Percentiles rank a stretch among this genome's conserved stretches.
These are phyloP conservation scores for Agrilus cyanescens DNA, from an alignment of 2,888 invertebrate species.

Conservation along the genomic window DNA sequence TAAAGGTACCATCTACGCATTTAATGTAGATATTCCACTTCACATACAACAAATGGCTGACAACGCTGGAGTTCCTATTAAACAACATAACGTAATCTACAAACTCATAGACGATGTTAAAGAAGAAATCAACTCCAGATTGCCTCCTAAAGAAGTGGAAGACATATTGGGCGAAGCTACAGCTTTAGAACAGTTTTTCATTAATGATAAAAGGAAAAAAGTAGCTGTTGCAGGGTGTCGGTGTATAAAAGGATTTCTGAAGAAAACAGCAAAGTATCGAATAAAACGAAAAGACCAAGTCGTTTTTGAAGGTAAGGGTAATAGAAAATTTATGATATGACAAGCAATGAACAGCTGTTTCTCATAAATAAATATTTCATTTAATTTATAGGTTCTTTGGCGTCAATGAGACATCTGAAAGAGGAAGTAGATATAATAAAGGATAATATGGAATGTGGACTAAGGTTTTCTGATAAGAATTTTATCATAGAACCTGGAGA, in stretches of 20 bases:
- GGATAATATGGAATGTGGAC: slow-evolving; percentile 79
- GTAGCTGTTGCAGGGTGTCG: slow-evolving; percentile 82
- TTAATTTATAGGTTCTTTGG: slow-evolving; percentile 46
- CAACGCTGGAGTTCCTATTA: slow-evolving; percentile 45
- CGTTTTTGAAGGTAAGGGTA: slow-evolving; percentile 54
- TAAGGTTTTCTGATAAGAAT: slow-evolving; percentile 55
- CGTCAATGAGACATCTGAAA: slow-evolving; percentile 82
- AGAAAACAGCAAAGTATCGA: slow-evolving; percentile 52
- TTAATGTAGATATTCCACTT: slow-evolving; percentile 59
- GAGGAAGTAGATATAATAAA: slow-evolving; percentile 74
- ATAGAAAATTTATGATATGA: slow-evolving; percentile 2
- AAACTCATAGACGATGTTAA: slow-evolving; percentile 82
- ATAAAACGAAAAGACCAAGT: slow-evolving; percentile 54
- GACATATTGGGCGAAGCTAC: slow-evolving; percentile 72
- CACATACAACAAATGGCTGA: slow-evolving; percentile 41
- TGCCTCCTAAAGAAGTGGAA: slow-evolving; percentile 65
- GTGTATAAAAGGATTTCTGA: slow-evolving; percentile 66
- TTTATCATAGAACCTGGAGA: slow-evolving; percentile 65
- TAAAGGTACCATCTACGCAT: slow-evolving; percentile 73
- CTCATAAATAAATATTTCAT: slow-evolving; percentile 8
- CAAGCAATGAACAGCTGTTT: not conserved
- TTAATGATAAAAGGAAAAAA: slow-evolving; percentile 68
- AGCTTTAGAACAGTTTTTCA: slow-evolving; percentile 70
- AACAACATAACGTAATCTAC: slow-evolving; percentile 82
- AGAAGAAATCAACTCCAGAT: slow-evolving; percentile 55